Evolutionary conservation across 1,140 invertebrate species (phyloP), one percentile per base, ranked within the genome.

Genomic region (Lepidurus arcticus): DNA sequence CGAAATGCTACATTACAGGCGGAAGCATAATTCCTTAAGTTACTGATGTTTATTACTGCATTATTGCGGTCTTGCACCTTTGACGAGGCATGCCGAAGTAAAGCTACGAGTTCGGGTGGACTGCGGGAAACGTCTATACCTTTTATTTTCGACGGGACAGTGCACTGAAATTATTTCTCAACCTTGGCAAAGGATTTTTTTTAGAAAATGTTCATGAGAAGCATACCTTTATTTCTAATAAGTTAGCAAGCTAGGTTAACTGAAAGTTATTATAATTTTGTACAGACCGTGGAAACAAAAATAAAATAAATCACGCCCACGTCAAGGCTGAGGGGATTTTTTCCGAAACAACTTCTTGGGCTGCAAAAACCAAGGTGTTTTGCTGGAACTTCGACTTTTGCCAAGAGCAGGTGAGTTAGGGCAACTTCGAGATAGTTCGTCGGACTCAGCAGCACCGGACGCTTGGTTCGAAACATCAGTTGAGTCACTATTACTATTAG

Each of bases 371-470:
- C 53, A 65, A 16, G 53, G 21, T 21, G 53, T n/a, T 65, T 65
- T 65, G 16, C 16, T n/a, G 21, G 13, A 13, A 13, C 53, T 13
- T 65, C 53, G 53, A 21, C 24, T 75, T 42, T 76, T 44, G 43
- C 75, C 44, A 16, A 76, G 43, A 4, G 75, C 43, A 7, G 75
- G 75, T 42, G 75, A 76, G 13, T 44, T 45, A 10, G 75, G 75
- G n/a, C 75, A 76, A 76, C 75, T 76, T 42, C 75, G 75, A 13
- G 47, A 34, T 11, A 47, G 47, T 13, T 76, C 75, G 7, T 45
- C 75, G 10, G 34, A n/a, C 44, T 76, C 75, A 45, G 1, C 42
- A 42, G 75, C 44, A 47, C 1, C 6, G 16, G 8, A 11, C 10
- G 43, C 73, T 21, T 11, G 10, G n/a, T 42, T 13, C 42, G 65